Evolutionary conservation across 2,797 vertebrate genomes (phyloP), one percentile per base, ranked within the genome.

Genomic region (Yasuhikotakia modesta): DNA sequence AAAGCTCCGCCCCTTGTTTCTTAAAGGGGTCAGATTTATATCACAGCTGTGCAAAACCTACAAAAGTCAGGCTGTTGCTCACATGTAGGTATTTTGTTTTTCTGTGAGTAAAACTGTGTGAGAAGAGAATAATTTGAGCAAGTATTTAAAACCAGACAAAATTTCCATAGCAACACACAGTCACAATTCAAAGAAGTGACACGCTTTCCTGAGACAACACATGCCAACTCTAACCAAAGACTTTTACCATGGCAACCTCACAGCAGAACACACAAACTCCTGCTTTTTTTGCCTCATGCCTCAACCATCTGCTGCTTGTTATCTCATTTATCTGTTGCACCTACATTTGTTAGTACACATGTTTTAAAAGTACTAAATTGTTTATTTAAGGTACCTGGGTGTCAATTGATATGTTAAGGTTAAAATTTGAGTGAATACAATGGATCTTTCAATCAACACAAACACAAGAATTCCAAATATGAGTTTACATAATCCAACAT

Each of bases 161-260:
- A 68, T 22, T 21, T 68, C 73, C 24, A 60, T 76, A 39, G 52
- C 53, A 19, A 77, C 75, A 50, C 50, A 70, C 55, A 70, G 19
- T 50, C 66, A 77, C 16, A 77, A 70, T 43, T 50, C n/a, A 60
- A 27, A 39, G 27, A 50, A 30, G 57, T 27, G 3, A 68, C 17
- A 58, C 14, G 5, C 57, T 61, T 32, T 71, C 16, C 55, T 24
- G 10, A 61, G 30, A 16, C 21, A 70, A 19, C 30, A 70, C 27
- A 70, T 63, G 45, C 66, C 45, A 35, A 63, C 58, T 4, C 6
- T 16, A 63, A 39, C 60, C 63, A 46, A 45, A 35, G 50, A 45
- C 22, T 75, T 75, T 57, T 7, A 53, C 76, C 66, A 78, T 78
- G 52, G 58, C 21, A 70, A 70, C 66, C 55, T 43, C 27, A 70